These are phyloP conservation scores for Psilopsiagon aurifrons DNA, from an alignment of 2,113 vertebrate genomes.

Conservation along the genomic window DNA sequence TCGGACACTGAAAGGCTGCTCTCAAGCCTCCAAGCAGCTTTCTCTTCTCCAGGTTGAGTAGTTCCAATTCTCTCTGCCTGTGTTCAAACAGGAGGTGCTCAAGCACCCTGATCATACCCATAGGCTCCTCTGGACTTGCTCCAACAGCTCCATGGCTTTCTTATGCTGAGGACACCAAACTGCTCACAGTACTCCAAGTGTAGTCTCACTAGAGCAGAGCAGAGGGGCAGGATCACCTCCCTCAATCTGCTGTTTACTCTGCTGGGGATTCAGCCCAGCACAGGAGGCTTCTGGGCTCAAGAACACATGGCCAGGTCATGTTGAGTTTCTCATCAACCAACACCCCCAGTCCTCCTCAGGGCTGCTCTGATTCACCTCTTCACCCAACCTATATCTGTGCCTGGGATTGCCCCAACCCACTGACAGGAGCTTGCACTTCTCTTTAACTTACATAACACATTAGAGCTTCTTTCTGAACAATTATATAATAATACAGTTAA, in stretches of 20 bases:
- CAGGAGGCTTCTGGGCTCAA: not conserved
- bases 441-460: not conserved
- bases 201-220: not conserved
- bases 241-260: not conserved
- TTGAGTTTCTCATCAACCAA: not conserved
- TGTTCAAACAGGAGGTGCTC: not conserved
- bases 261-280: not conserved
- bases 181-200: not conserved
- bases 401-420: not conserved
- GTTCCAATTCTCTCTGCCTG: not conserved
- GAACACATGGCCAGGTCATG: not conserved
- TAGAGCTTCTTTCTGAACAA: not conserved
- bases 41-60: not conserved
- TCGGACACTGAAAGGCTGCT: not conserved
- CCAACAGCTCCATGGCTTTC: not conserved
- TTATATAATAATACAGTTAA: not conserved
- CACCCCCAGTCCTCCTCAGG: not conserved
- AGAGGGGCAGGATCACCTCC: not conserved
- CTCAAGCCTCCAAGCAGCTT: not conserved
- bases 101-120: not conserved
- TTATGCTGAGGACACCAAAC: not conserved
- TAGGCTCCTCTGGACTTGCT: not conserved
- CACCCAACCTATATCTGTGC: not conserved
- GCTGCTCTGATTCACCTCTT: not conserved
- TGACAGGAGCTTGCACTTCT: not conserved